Conservation (phyloP, 2,888 invertebrate species). For the Smittia sp. region DNA sequence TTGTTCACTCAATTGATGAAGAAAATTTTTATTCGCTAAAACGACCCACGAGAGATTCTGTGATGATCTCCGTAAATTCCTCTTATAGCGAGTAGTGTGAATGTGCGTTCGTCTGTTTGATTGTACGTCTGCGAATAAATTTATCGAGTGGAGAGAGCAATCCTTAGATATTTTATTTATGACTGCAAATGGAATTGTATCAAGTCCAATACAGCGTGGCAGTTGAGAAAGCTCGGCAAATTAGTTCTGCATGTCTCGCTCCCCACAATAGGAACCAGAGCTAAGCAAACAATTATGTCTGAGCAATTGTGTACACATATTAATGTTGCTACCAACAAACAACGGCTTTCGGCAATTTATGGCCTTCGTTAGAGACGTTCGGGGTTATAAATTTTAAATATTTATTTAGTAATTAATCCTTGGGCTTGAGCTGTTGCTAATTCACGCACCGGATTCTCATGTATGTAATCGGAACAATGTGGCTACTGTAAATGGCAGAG, state of each 20-base stretch:
- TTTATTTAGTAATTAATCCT: background rate
- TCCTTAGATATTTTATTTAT: background rate
- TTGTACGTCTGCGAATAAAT: background rate
- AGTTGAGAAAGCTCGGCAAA: background rate
- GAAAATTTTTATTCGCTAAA: slow-evolving; percentile 8
- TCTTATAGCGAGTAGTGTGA: background rate
- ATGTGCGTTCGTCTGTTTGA: background rate
- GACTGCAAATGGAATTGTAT: background rate
- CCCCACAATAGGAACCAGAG: background rate
- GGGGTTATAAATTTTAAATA: slow-evolving; percentile 10
- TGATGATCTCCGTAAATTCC: slow-evolving; percentile 1
- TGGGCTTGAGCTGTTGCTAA: background rate
- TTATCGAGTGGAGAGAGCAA: background rate
- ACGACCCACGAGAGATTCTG: slow-evolving; percentile 22
- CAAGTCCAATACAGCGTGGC: background rate
- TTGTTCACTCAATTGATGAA: slow-evolving; percentile 2
- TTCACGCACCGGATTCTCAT: background rate
- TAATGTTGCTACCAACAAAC: background rate
- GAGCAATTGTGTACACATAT: slow-evolving; percentile 10
- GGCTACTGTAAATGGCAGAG: too few relatives aligned
- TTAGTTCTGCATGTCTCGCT: background rate
- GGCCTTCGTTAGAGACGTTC: background rate
- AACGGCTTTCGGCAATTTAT: background rate
- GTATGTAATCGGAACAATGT: too few relatives aligned
- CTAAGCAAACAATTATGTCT: slow-evolving; percentile 15